Percentiles rank a stretch among this genome's conserved stretches.
Evolutionary conservation across 2,888 invertebrate species (phyloP).

Genomic region (Pristionchus arcanus): DNA sequence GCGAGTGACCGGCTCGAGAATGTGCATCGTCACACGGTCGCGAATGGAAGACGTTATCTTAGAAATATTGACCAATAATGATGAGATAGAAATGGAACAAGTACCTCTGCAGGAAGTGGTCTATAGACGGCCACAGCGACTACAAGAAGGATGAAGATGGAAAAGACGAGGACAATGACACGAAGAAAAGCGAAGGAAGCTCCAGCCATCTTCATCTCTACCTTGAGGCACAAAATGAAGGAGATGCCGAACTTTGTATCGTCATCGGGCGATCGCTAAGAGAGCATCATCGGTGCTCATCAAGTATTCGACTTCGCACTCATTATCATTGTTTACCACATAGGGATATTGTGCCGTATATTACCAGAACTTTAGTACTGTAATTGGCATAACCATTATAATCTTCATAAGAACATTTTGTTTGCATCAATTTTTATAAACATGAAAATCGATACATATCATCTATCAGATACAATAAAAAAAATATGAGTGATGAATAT

Average conservation of each 20-base stretch:
- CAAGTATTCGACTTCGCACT: too few species aligned
- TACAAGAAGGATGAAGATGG: not conserved
- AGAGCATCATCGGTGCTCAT: too few species aligned
- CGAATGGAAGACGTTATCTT: not conserved
- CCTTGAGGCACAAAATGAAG: too few species aligned
- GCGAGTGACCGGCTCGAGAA: not conserved
- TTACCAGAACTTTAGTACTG: too few species aligned
- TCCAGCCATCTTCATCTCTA: not conserved
- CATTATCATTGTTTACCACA: too few species aligned
- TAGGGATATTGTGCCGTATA: too few species aligned
- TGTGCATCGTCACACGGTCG: not conserved
- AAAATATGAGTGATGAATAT: not conserved
- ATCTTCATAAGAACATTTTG: too few species aligned
- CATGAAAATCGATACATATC: too few species aligned
- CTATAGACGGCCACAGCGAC: not conserved
- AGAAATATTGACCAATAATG: not conserved
- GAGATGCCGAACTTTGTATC: too few species aligned
- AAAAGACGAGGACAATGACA: not conserved
- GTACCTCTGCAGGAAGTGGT: not conserved
- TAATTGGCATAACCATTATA: too few species aligned
- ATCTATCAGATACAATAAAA: not conserved
- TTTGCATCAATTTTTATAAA: too few species aligned
- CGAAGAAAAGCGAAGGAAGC: not conserved
- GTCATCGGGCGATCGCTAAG: too few species aligned
- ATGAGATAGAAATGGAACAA: not conserved